phyloP scores from a whole-genome alignment of 2,797 vertebrate species.

The Chaetophractus vellerosus region DNA sequence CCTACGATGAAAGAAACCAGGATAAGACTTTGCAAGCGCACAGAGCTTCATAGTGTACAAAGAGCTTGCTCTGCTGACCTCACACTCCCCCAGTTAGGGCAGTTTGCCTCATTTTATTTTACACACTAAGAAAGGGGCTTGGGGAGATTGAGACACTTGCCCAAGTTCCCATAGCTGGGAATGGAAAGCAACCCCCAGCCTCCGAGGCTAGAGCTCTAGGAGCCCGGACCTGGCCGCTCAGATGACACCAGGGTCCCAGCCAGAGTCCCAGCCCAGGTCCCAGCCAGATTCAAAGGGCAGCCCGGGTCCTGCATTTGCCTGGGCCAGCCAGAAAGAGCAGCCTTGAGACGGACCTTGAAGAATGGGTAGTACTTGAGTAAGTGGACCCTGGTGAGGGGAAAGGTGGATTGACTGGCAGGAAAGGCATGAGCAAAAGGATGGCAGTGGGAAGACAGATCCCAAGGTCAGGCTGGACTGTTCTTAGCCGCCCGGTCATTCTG shows the following conservation, averaged over 20 bases:
- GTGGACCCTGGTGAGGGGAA: background rate
- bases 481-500: background rate
- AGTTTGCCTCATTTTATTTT: background rate
- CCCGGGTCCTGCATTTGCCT: background rate
- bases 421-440: fast-evolving
- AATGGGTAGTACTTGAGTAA: background rate
- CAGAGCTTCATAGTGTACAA: background rate
- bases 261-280: background rate
- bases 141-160: background rate
- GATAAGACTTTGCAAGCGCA: background rate
- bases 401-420: background rate
- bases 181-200: background rate
- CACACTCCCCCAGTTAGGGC: no score
- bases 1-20: background rate
- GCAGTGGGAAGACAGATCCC: no score
- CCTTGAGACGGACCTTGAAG: background rate
- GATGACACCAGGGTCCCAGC: background rate
- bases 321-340: background rate
- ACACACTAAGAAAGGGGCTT: background rate
- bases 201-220: background rate
- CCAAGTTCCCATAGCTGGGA: background rate
- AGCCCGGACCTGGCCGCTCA: background rate
- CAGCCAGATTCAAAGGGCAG: background rate
- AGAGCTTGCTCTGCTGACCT: background rate
- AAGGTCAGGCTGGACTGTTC: fast-evolving